Conservation (phyloP, 1,140 invertebrate species). For the Trichomalopsis sarcophagae region DNA sequence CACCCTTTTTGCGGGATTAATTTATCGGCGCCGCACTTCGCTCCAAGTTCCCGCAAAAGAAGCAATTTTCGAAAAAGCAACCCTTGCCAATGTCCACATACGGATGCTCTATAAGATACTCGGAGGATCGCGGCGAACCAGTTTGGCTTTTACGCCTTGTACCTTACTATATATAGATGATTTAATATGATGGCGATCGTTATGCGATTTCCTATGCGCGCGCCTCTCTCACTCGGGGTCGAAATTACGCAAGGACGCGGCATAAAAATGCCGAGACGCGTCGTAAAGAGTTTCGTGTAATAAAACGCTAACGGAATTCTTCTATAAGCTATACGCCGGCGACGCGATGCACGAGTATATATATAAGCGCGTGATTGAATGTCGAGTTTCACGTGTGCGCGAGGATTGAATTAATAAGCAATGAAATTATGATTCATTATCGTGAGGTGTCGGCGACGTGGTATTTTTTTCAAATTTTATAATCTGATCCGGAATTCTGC, state of each 20-base stretch:
- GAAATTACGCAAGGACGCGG: slow-evolving; percentile 12
- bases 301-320: slow-evolving; percentile 34
- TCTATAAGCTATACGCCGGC: neutral
- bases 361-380: neutral
- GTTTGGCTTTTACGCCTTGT: neutral
- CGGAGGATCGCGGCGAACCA: neutral
- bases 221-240: neutral
- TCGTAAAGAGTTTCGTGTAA: slow-evolving; percentile 25
- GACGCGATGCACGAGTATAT: too few relatives aligned
- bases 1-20: too few relatives aligned
- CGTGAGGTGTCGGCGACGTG: neutral
- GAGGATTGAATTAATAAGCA: slow-evolving; percentile 36
- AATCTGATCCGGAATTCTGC: too few relatives aligned
- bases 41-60: too few relatives aligned
- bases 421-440: slow-evolving; percentile 32
- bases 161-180: too few relatives aligned
- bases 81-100: too few relatives aligned
- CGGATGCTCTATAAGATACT: too few relatives aligned
- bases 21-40: too few relatives aligned
- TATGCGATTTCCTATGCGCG: neutral
- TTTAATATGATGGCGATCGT: neutral
- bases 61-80: too few relatives aligned
- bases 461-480: neutral
- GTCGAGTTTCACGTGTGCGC: neutral
- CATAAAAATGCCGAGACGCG: neutral